Base-by-base conservation (phyloP, 2,113 vertebrate genomes). In the Pelodiscus sinensis region DNA sequence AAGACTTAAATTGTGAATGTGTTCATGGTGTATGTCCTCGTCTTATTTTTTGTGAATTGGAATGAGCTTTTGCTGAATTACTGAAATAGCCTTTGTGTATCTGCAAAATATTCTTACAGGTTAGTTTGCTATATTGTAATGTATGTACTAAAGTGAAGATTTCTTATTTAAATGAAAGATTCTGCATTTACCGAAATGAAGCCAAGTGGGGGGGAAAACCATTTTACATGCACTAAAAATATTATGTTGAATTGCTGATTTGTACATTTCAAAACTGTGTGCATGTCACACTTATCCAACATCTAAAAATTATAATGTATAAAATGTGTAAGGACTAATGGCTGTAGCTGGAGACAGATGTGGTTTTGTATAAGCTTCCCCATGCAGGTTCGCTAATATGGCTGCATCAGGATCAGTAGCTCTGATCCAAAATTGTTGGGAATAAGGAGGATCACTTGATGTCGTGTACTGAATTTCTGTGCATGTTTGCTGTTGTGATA, bases 31-130 rank as follows among this genome's bases (percentile, higher is more conserved):
- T 9, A 19, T 4, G 29, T 2, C 5, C 11, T 35, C 44, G 21
- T 54, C 29, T 55, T 58, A 21, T 4, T 18, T 88, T 91, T 95
- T 94, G 62, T 95, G 91, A 86, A 90, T 85, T 7, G 92, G 78
- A 54, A 90, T 95, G 91, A 96, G 65, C 88, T 96, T 29, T 77
- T 95, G 83, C 44, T 81, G 62, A 96, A 95, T 97, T 93, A 87
- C 57, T 85, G 88, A 84, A 80, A 88, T 92, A 79, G 85, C 51
- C 88, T 89, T 95, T 75, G n/a, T 79, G 56, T 82, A 44, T 89
- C 94, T 94, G 50, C 79, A 87, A 68, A 92, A 92, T 80, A 29
- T 5, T 38, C 50, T 60, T 56, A 24, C 27, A 19, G 6, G 4
- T 52, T 57, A 2, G 29, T 50, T 50, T 89, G 87, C 12, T 0